Percentiles rank a stretch among this genome's conserved stretches.
These are phyloP conservation scores for Magallana ariakensis DNA, from an alignment of 1,140 invertebrate species.

Conservation along the genomic window DNA sequence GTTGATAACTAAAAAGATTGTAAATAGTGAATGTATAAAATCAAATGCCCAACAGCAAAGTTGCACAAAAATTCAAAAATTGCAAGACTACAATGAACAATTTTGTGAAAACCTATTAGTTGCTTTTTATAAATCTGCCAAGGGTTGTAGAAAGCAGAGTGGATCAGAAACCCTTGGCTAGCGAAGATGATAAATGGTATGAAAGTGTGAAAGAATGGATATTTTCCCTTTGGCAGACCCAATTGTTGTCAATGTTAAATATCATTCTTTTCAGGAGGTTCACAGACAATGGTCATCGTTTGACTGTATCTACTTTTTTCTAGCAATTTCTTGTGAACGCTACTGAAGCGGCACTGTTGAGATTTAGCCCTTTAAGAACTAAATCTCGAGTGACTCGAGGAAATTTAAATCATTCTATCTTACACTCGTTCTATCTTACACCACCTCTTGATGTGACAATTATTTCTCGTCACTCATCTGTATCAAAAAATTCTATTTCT, in stretches of 20 bases:
- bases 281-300: neutral
- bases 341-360: slow-evolving; percentile 9
- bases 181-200: neutral
- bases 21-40: too few relatives aligned
- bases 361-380: neutral
- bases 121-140: too few relatives aligned
- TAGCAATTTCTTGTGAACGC: slow-evolving; percentile 24
- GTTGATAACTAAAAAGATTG: too few relatives aligned
- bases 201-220: slow-evolving; percentile 5
- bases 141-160: too few relatives aligned
- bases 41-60: too few relatives aligned
- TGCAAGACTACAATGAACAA: too few relatives aligned
- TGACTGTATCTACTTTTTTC: neutral
- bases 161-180: too few relatives aligned
- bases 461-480: slow-evolving; percentile 30
- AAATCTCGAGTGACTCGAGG: neutral
- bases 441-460: slow-evolving; percentile 16
- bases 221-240: neutral
- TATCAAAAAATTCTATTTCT: slow-evolving; percentile 34
- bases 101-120: too few relatives aligned
- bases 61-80: too few relatives aligned
- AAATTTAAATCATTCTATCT: slow-evolving; percentile 23
- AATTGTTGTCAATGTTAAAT: slow-evolving; percentile 8
- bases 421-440: slow-evolving; percentile 22
- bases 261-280: neutral